Base-by-base conservation (phyloP, 1,140 invertebrate species). In the Hylaeus volcanicus region DNA sequence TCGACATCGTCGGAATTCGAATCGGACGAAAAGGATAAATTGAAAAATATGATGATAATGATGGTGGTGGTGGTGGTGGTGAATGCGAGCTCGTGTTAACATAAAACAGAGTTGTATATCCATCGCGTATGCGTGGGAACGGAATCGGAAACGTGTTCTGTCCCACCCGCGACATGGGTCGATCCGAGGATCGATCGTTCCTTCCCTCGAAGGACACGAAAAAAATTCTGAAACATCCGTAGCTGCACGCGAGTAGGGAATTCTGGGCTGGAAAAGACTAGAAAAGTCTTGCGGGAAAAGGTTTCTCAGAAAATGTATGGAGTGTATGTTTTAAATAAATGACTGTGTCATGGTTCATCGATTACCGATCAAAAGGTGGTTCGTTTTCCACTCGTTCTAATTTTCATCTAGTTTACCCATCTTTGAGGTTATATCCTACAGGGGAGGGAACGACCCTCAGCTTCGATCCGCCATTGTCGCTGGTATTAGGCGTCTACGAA, bases 171-270 rank as follows among this genome's bases (percentile, higher is more conserved):
- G 14, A 43, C 39, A 26, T n/a, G 45, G 66, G 45, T 85, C 83
- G 41, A 81, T 37, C 43, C 39, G 61, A 11, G 26, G 58, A 61
- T 51, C 77, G 63, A 87, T 87, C 85, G 81, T 83, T 87, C 86
- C 60, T 81, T 78, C 69, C 74, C 74, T 81, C 83, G 61, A 85
- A 88, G 85, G 83, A 83, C 86, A 85, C 86, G 81, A 86, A 72
- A 86, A 86, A 79, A 76, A 65, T 79, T 61, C 64, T 84, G 63
- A 56, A 56, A 79, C 73, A 74, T 72, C 80, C 26, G 26, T 26
- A 26, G 26, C 26, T 26, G 26, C 26, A 26, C 26, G 26, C 26
- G 26, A 26, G 26, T 26, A 26, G 26, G 26, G 26, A 26, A 26
- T 26, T 26, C 26, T 26, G 26, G 26, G 26, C 26, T 26, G 26